Conservation (phyloP, 2,113 vertebrate species). For the Etia nguti region DNA sequence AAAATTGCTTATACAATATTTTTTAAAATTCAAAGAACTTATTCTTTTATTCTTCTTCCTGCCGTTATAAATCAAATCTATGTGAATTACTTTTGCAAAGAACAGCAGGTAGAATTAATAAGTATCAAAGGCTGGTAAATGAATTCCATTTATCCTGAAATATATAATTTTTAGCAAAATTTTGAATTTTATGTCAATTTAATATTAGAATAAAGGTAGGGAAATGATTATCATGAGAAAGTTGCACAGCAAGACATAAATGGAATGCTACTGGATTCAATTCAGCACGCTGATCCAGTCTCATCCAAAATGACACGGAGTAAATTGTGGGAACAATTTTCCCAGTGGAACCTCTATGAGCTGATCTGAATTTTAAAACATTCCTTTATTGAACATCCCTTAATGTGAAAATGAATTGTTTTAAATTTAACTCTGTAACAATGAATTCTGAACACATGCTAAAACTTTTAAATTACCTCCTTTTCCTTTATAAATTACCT, state of each 20-base stretch:
- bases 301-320: neutral
- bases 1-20: neutral
- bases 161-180: neutral
- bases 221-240: neutral
- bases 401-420: constrained; percentile 17
- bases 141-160: neutral
- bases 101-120: neutral
- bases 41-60: neutral
- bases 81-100: neutral
- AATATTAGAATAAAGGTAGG: neutral
- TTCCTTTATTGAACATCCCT: constrained; percentile 22
- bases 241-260: neutral
- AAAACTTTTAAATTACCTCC: constrained; percentile 33
- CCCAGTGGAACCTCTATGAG: neutral
- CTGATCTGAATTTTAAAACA: constrained; percentile 11
- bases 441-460: constrained; percentile 9
- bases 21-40: neutral
- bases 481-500: constrained; percentile 18
- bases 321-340: constrained; percentile 8
- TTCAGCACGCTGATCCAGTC: neutral
- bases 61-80: neutral
- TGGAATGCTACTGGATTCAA: neutral
- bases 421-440: constrained; percentile 12
- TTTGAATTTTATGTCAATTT: neutral
- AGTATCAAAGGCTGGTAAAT: neutral